Percentiles rank a stretch among this genome's conserved stretches.
Conservation (phyloP, 2,113 vertebrate species). For the Sinocyclocheilus anshuiensis region DNA sequence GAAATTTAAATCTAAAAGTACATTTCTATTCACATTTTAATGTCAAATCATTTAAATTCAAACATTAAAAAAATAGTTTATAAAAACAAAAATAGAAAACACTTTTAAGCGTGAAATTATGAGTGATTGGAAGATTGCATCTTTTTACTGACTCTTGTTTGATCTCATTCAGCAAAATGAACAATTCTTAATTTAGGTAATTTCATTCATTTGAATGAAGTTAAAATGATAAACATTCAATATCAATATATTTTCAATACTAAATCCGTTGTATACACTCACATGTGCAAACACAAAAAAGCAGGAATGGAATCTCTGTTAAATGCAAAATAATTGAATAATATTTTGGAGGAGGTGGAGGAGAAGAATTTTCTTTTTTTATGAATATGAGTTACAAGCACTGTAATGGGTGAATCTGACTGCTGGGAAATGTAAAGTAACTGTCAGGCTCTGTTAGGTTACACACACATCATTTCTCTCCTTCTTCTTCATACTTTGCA, state of each 20-base stretch:
- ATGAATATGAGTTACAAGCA: not conserved
- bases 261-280: not conserved
- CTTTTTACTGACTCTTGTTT: not conserved
- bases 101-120: not conserved
- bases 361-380: not conserved
- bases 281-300: not conserved
- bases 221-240: not conserved
- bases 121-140: too few species aligned
- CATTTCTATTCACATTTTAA: not conserved
- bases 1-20: not conserved
- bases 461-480: not conserved
- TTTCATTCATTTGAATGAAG: too few species aligned
- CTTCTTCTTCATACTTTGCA: not conserved
- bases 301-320: not conserved
- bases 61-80: not conserved
- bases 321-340: not conserved
- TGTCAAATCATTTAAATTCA: not conserved
- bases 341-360: not conserved
- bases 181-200: too few species aligned
- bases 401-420: not conserved
- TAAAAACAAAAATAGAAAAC: not conserved
- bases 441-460: not conserved
- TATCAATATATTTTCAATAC: too few species aligned
- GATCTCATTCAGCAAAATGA: too few species aligned
- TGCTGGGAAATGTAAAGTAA: not conserved